Conservation (phyloP, 1,140 invertebrate species). For the Pinna nobilis region DNA sequence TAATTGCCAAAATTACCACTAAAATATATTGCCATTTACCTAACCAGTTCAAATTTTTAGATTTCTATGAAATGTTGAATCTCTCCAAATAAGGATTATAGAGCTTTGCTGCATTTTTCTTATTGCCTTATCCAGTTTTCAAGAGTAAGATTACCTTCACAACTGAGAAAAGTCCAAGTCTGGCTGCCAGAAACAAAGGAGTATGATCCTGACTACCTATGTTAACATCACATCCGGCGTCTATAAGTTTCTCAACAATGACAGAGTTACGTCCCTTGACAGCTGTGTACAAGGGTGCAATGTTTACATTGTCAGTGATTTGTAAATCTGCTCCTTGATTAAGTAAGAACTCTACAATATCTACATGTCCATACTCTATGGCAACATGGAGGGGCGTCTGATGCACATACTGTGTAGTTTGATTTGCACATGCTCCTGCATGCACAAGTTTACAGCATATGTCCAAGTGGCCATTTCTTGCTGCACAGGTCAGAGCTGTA, state of each 20-base stretch:
- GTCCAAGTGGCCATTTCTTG: constrained; percentile 36
- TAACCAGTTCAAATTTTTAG: background rate
- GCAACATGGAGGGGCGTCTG: constrained; percentile 57
- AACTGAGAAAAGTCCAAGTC: constrained; percentile 52
- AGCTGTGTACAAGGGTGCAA: constrained; percentile 64
- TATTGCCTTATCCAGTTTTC: background rate
- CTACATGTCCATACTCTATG: constrained; percentile 44
- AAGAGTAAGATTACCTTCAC: constrained; percentile 47
- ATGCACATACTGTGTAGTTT: constrained; percentile 41
- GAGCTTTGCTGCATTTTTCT: background rate
- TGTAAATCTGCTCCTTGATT: constrained; percentile 52
- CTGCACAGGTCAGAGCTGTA: constrained; percentile 56
- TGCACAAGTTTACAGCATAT: constrained; percentile 50
- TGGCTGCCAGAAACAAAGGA: constrained; percentile 59
- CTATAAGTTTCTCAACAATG: constrained; percentile 50
- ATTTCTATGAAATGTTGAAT: background rate
- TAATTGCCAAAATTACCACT: too few species aligned
- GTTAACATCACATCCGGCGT: constrained; percentile 59
- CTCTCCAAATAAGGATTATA: background rate
- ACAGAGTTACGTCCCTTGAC: constrained; percentile 44
- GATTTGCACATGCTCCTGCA: constrained; percentile 52
- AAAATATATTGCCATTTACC: too few species aligned
- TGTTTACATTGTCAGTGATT: constrained; percentile 61
- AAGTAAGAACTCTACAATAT: constrained; percentile 47
- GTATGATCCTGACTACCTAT: constrained; percentile 66